These are phyloP conservation scores for Scalopus aquaticus DNA, from an alignment of 2,113 vertebrate species.

Conservation along the genomic window DNA sequence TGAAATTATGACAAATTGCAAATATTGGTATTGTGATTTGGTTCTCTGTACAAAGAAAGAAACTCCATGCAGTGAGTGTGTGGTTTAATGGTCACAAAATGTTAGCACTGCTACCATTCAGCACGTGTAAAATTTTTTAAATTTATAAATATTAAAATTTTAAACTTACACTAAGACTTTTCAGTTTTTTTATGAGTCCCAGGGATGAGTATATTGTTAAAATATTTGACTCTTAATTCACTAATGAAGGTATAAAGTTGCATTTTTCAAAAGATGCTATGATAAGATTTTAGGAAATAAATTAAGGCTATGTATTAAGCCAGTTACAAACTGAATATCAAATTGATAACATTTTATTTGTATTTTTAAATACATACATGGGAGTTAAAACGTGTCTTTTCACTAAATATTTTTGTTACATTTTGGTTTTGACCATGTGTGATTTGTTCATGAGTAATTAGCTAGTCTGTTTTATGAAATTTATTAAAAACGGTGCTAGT, in stretches of 20 bases:
- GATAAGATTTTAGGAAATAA: slow-evolving; percentile 75
- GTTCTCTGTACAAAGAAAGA: slow-evolving; percentile 75
- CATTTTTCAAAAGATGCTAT: slow-evolving; percentile 79
- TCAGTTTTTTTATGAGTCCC: slow-evolving; percentile 75
- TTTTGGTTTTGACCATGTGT: slow-evolving; percentile 84
- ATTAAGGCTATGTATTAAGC: slow-evolving; percentile 77
- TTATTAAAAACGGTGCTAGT: slow-evolving; percentile 39
- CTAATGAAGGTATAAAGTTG: slow-evolving; percentile 74
- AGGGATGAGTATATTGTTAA: slow-evolving; percentile 76
- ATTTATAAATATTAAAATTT: slow-evolving; percentile 85
- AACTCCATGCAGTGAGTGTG: slow-evolving; percentile 75
- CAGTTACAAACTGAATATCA: slow-evolving; percentile 79
- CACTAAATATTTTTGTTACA: slow-evolving; percentile 84
- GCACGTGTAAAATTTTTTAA: slow-evolving; percentile 82
- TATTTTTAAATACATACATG: slow-evolving; percentile 81
- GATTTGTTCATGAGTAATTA: slow-evolving; percentile 81
- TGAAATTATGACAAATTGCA: slow-evolving; percentile 49
- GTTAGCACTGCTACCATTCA: slow-evolving; percentile 80
- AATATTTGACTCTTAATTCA: slow-evolving; percentile 78
- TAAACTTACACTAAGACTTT: slow-evolving; percentile 76
- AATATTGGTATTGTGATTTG: slow-evolving; percentile 49
- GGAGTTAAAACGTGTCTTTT: slow-evolving; percentile 80
- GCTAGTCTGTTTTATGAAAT: slow-evolving; percentile 56
- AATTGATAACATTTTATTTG: slow-evolving; percentile 78
- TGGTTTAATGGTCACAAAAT: slow-evolving; percentile 83